phyloP scores from a whole-genome alignment of 2,888 invertebrate genomes.

The Oscheius onirici region DNA sequence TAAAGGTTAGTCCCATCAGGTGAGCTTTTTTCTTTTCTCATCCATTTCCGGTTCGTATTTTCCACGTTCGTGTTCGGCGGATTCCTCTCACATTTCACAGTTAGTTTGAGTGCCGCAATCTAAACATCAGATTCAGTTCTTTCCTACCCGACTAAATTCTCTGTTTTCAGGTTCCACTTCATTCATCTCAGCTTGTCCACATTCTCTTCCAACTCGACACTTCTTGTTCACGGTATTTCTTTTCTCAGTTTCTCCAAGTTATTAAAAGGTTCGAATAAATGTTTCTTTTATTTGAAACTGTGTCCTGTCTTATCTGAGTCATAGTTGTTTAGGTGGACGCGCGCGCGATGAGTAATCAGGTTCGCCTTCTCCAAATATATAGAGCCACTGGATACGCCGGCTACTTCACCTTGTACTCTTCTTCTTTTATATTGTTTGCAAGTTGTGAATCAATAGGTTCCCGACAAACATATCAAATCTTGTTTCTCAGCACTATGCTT shows the following conservation, averaged over 20 bases:
- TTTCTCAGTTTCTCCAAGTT: slow-evolving; percentile 6
- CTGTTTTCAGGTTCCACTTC: background rate
- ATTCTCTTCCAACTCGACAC: background rate
- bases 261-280: slow-evolving; percentile 3
- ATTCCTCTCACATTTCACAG: slow-evolving; percentile 6
- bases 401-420: too few relatives aligned
- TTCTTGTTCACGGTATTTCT: slow-evolving; percentile 6
- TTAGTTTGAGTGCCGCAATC: slow-evolving; percentile 19
- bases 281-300: background rate
- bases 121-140: background rate
- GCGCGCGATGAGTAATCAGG: slow-evolving; percentile 17
- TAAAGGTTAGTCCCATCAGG: slow-evolving; percentile 18
- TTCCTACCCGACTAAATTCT: background rate
- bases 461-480: background rate
- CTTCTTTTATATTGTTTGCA: background rate
- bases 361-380: slow-evolving; percentile 16
- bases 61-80: too few relatives aligned
- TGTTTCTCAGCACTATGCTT: background rate
- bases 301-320: background rate
- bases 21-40: slow-evolving; percentile 9
- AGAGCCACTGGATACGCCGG: background rate
- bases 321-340: slow-evolving; percentile 18
- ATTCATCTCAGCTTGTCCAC: background rate
- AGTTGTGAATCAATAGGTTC: background rate
- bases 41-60: too few relatives aligned